phyloP scores from a whole-genome alignment of 1,140 invertebrate species.

The Solen grandis region DNA sequence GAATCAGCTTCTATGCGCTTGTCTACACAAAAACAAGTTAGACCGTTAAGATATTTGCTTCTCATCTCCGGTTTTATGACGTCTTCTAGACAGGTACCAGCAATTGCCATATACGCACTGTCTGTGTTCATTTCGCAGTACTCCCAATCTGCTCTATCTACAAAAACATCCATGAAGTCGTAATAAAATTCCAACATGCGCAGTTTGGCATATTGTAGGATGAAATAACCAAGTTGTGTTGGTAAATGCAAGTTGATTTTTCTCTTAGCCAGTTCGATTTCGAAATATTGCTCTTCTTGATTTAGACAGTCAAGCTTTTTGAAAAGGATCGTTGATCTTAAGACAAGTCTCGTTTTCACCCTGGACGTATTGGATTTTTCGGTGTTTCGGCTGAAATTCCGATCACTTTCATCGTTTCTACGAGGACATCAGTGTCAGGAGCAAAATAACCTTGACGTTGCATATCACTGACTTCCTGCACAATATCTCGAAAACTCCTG shows the following conservation, averaged over 20 bases:
- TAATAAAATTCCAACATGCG: conserved; percentile 61
- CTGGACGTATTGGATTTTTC: neutral
- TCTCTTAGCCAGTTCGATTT: conserved; percentile 51
- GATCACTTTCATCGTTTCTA: neutral
- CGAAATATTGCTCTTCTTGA: conserved; percentile 34
- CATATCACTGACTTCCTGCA: conserved; percentile 25
- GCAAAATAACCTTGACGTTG: neutral
- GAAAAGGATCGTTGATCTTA: conserved; percentile 42
- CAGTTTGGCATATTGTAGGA: conserved; percentile 60
- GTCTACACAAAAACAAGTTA: conserved; percentile 16
- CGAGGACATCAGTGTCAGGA: neutral
- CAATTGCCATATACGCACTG: conserved; percentile 56
- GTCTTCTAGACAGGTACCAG: conserved; percentile 31
- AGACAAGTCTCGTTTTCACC: conserved; percentile 12
- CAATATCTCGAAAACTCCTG: conserved; percentile 34
- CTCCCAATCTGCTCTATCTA: conserved; percentile 45
- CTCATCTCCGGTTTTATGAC: conserved; percentile 27
- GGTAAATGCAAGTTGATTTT: conserved; percentile 45
- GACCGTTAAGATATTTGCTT: conserved; percentile 18
- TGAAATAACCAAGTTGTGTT: conserved; percentile 55
- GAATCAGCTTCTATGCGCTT: neutral
- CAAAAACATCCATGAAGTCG: conserved; percentile 55
- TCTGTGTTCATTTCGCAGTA: conserved; percentile 63
- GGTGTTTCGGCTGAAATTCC: neutral
- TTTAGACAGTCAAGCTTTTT: conserved; percentile 18